These are phyloP conservation scores for Nautilus pompilius DNA, from an alignment of 1,140 invertebrate species.

Conservation along the genomic window DNA sequence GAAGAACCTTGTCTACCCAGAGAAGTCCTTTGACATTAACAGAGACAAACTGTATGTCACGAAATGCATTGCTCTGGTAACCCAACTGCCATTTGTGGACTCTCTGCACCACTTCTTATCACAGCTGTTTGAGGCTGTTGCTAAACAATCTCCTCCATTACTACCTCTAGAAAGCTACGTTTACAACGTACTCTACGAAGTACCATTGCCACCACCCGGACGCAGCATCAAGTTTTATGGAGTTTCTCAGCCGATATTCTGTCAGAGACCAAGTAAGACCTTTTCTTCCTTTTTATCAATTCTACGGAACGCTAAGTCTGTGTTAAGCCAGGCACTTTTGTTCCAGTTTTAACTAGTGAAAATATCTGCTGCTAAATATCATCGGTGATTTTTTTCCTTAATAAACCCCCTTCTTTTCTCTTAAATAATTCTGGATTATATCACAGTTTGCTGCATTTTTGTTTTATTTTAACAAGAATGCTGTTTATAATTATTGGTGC, in stretches of 20 bases:
- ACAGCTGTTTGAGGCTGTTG: conserved; percentile 52
- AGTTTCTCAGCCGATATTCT: conserved; percentile 51
- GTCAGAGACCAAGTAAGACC: conserved; percentile 57
- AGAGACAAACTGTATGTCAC: conserved; percentile 92
- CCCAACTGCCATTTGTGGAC: conserved; percentile 84
- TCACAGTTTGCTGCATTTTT: too few species aligned
- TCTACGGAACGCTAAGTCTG: too few species aligned
- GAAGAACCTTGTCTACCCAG: conserved; percentile 16
- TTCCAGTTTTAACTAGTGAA: too few species aligned
- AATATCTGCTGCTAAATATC: too few species aligned
- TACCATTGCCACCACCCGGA: conserved; percentile 82
- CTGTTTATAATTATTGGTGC: too few species aligned
- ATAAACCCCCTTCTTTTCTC: too few species aligned
- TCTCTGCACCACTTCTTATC: conserved; percentile 47
- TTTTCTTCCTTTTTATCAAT: too few species aligned
- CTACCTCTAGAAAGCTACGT: conserved; percentile 82
- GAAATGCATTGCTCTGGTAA: conserved; percentile 87
- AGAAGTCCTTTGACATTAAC: conserved; percentile 80
- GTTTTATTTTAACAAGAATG: too few species aligned
- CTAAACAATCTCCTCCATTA: conserved; percentile 30
- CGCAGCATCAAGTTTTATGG: conserved; percentile 78
- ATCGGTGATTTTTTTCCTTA: too few species aligned
- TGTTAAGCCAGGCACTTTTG: too few species aligned
- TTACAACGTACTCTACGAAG: conserved; percentile 92
- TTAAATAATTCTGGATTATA: too few species aligned